Conservation (phyloP, 2,797 vertebrate species). For the Lepus oiostolus region DNA sequence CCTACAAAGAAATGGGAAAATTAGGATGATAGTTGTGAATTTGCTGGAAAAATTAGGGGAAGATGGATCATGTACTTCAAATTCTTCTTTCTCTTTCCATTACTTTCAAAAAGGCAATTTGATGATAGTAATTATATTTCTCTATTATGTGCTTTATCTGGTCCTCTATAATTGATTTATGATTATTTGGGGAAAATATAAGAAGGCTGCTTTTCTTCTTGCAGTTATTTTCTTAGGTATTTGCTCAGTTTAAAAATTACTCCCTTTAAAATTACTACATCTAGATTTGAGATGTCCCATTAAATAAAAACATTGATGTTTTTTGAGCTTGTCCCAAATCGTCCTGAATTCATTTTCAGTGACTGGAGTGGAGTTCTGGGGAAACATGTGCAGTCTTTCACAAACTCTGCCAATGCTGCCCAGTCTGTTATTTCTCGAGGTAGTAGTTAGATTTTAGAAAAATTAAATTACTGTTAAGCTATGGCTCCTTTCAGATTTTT, state of each 20-base stretch:
- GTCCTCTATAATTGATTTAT: conserved; percentile 20
- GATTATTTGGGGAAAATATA: neutral
- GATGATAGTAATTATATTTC: neutral
- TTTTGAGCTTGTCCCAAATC: neutral
- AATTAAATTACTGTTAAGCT: neutral
- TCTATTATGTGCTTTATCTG: conserved; percentile 29
- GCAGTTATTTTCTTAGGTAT: neutral
- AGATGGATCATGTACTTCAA: neutral
- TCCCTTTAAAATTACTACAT: neutral
- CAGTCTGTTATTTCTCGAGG: neutral
- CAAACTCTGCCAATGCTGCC: neutral
- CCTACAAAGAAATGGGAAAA: neutral
- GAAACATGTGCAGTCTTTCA: neutral
- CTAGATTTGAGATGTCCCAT: neutral
- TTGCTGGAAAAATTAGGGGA: neutral
- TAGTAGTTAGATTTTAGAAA: neutral
- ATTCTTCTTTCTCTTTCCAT: neutral
- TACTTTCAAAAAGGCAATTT: neutral
- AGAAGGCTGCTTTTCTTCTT: neutral
- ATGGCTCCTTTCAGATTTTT: neutral
- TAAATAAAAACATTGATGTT: neutral
- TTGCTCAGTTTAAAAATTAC: conserved; percentile 12
- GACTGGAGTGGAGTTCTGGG: neutral
- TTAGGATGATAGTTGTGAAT: neutral
- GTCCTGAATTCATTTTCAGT: neutral